These are phyloP conservation scores for Neelides sp. DNA, from an alignment of 1,140 invertebrate genomes.

Conservation along the genomic window DNA sequence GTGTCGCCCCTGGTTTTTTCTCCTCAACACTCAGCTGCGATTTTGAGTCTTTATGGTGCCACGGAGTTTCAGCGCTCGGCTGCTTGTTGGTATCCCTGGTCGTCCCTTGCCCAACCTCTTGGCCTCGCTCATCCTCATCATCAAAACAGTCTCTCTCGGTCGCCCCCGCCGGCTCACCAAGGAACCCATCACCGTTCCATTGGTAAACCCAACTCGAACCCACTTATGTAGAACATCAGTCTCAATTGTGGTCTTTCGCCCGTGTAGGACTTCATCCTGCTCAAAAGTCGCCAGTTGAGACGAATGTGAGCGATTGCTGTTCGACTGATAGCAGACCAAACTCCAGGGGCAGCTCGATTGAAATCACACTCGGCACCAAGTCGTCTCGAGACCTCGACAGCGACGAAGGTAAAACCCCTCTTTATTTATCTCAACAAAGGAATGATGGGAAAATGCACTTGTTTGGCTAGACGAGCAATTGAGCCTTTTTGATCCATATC, in stretches of 20 bases:
- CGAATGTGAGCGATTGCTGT: constrained; percentile 25
- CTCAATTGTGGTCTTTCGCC: background rate
- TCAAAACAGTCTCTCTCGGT: constrained; percentile 22
- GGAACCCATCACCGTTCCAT: constrained; percentile 25
- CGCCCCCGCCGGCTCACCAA: constrained; percentile 30
- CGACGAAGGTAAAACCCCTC: constrained; percentile 21
- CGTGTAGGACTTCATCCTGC: background rate
- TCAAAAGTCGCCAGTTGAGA: constrained; percentile 24
- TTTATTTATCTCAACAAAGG: too few species aligned
- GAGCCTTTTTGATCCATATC: too few species aligned
- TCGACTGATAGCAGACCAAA: constrained; percentile 29
- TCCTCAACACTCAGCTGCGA: constrained; percentile 29
- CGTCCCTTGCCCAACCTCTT: constrained; percentile 23
- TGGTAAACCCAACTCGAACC: constrained; percentile 15
- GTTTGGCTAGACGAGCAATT: too few species aligned
- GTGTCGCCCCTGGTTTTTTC: constrained; percentile 29
- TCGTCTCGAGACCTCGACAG: constrained; percentile 20
- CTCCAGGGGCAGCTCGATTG: constrained; percentile 29
- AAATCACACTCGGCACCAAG: constrained; percentile 23
- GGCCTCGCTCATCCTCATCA: constrained; percentile 14
- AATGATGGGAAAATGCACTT: too few species aligned
- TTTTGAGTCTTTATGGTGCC: constrained; percentile 31
- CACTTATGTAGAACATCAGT: background rate
- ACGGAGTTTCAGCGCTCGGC: constrained; percentile 30
- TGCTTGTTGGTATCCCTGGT: constrained; percentile 31